Base-by-base conservation (phyloP, 2,113 vertebrate species). In the Lophura nycthemera region DNA sequence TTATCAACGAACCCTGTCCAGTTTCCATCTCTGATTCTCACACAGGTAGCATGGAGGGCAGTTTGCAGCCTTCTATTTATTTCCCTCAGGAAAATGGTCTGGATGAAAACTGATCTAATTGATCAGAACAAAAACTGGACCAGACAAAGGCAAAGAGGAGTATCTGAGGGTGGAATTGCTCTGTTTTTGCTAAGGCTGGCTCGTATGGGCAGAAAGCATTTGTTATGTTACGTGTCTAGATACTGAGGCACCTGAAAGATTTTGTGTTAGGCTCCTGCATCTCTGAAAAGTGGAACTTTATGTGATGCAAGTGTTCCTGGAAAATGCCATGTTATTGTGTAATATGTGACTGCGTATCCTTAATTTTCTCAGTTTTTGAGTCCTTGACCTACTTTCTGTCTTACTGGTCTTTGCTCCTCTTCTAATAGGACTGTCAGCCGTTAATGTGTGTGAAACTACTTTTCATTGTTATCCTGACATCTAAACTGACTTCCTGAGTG, bases 311-410 rank as follows among this genome's bases (percentile, higher is more conserved):
- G 4, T 12, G 7, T 56, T 84, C 43, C 81, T 22, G 47, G 24
- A 71, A 86, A 57, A 64, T 82, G 6, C 19, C 19, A 34, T 0
- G 0, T 7, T 74, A 22, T 4, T 32, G 19, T 36, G 29, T 24
- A 25, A 14, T 24, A 5, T 2, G 2, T 40, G 43, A 30, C 17
- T 9, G 9, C 18, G 8, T 3, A 50, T 34, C 20, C 38, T 83
- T 72, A 50, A 65, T 72, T 64, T 70, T 90, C 66, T 30, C 60
- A 21, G 34, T 47, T 82, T 95, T 83, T 83, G 83, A 69, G 71
- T 72, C 13, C 34, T 86, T 95, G 50, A 65, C 36, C 43, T 47
- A 14, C 52, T 88, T 91, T 65, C 47, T 85, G 22, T 88, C n/a
- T 10, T 65, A 27, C 13, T 47, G 6, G 14, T 73, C 42, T 79